A percentile compares a stretch with the other conserved stretches of the same genome.
phyloP scores from a whole-genome alignment of 2,113 vertebrate species.

The Thermophis baileyi region DNA sequence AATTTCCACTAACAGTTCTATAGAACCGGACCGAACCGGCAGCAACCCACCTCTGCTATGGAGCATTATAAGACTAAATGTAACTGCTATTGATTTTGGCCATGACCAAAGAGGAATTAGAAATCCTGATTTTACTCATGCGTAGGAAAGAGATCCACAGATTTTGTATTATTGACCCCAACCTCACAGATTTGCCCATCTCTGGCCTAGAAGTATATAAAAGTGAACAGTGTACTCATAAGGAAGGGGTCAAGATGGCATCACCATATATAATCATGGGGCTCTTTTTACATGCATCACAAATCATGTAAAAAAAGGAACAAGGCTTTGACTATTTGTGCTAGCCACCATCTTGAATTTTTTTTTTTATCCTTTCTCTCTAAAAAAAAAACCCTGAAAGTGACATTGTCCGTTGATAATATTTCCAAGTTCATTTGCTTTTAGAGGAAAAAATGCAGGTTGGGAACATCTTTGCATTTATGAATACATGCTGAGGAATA shows the following conservation, averaged over 20 bases:
- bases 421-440: not conserved
- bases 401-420: not conserved
- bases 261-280: not conserved
- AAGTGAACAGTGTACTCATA: not conserved
- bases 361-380: not conserved
- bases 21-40: too few species aligned
- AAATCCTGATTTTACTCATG: not conserved
- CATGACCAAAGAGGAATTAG: not conserved
- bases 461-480: not conserved
- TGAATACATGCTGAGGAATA: not conserved
- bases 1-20: too few species aligned
- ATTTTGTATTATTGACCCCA: not conserved
- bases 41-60: too few species aligned
- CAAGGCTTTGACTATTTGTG: not conserved
- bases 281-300: not conserved
- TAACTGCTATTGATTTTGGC: not conserved
- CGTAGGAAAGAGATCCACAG: not conserved
- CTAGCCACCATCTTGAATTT: not conserved
- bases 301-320: not conserved
- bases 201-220: not conserved
- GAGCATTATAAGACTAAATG: not conserved
- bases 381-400: not conserved
- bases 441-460: not conserved
- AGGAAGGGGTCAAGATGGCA: not conserved
- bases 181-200: not conserved